Conservation (phyloP, 1,140 invertebrate genomes). For the Drosophila jambulina region DNA sequence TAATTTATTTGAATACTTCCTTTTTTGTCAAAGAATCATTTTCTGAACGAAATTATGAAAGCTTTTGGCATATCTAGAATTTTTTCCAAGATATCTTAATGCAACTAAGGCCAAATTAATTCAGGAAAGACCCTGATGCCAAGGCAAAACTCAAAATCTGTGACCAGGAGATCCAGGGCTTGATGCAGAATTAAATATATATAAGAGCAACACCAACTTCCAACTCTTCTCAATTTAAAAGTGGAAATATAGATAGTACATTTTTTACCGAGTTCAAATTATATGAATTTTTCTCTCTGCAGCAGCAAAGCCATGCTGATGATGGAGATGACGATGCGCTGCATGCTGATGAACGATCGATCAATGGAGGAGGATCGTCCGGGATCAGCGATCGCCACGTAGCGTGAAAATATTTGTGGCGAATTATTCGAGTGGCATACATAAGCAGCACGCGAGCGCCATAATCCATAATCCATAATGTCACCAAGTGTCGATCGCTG, state of each 20-base stretch:
- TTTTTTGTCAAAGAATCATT: no score
- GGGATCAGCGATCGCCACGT: slow-evolving; percentile 60
- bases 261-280: not conserved
- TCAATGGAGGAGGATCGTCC: slow-evolving; percentile 23
- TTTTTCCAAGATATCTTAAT: no score
- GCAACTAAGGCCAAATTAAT: not conserved
- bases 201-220: no score
- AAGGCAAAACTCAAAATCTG: no score
- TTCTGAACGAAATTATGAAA: no score
- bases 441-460: slow-evolving; percentile 82
- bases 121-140: not conserved
- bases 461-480: slow-evolving; percentile 82
- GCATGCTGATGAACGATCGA: slow-evolving; percentile 74
- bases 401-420: slow-evolving; percentile 49
- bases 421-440: slow-evolving; percentile 73
- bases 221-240: no score
- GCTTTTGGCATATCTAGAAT: no score
- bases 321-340: slow-evolving; percentile 53
- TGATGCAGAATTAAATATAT: no score
- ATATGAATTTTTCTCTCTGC: slow-evolving; percentile 1
- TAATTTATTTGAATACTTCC: no score
- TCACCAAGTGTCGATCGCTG: slow-evolving; percentile 52
- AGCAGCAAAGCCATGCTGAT: slow-evolving; percentile 3
- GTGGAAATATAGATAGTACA: no score
- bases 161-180: no score